Evolutionary conservation across 2,113 vertebrate genomes (phyloP).

Genomic region (Zootoca vivipara): DNA sequence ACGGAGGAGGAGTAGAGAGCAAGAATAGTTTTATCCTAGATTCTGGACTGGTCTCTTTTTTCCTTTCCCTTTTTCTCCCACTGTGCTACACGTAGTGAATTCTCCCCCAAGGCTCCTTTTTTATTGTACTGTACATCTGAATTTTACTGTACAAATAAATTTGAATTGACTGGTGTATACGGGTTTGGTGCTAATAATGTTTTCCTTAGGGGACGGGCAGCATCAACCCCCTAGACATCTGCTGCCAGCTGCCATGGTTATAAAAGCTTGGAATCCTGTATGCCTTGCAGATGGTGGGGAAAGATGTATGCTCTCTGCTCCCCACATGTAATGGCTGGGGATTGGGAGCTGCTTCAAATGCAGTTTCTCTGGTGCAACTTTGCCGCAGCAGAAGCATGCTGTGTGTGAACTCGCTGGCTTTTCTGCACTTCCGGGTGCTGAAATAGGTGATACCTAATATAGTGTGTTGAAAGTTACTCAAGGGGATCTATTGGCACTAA

Average conservation of each 20-base stretch:
- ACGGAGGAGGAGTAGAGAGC: not conserved
- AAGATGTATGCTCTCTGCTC: not conserved
- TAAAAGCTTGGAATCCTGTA: not conserved
- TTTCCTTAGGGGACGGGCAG: not conserved
- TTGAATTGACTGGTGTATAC: not conserved
- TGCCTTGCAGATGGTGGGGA: not conserved
- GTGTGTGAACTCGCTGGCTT: not conserved
- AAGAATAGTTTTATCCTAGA: not conserved
- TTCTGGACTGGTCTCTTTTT: too few species aligned
- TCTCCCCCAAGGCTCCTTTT: not conserved
- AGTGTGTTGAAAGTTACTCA: not conserved
- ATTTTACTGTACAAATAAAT: not conserved
- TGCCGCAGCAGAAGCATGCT: not conserved
- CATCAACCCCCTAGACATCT: too few species aligned
- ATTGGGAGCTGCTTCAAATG: not conserved
- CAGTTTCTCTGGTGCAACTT: not conserved
- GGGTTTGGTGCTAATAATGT: not conserved
- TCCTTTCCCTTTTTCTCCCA: too few species aligned
- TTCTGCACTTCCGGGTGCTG: not conserved
- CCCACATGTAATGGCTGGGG: not conserved
- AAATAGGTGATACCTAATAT: not conserved
- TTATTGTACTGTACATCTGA: not conserved
- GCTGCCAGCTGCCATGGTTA: not conserved
- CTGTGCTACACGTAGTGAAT: not conserved
- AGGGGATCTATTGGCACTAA: not conserved